Conservation (phyloP, 2,113 vertebrate species). For the Ictidomys tridecemlineatus region DNA sequence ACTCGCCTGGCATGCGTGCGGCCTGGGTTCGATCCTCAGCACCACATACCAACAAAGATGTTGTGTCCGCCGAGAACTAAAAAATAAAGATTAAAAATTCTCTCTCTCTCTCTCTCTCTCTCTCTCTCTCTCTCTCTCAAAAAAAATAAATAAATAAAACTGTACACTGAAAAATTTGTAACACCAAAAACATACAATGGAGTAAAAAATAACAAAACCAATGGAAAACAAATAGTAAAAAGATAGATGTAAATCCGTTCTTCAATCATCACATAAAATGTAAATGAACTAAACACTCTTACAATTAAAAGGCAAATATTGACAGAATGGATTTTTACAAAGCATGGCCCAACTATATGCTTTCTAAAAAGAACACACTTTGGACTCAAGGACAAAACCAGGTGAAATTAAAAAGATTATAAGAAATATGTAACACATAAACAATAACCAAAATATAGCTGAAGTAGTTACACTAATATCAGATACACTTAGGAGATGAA, state of each 20-base stretch:
- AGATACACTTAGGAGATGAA: not conserved
- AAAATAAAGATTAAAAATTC: no score
- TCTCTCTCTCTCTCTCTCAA: no score
- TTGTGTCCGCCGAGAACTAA: no score
- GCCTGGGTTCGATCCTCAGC: no score
- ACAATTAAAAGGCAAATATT: slow-evolving; percentile 40
- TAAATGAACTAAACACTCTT: slow-evolving; percentile 18
- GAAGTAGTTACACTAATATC: not conserved
- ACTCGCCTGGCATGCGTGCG: no score
- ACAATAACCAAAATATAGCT: slow-evolving; percentile 38
- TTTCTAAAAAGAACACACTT: slow-evolving; percentile 32
- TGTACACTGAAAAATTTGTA: not conserved
- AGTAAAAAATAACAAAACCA: not conserved
- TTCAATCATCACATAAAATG: slow-evolving; percentile 8
- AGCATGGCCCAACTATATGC: not conserved
- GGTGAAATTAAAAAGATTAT: not conserved
- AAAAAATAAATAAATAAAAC: slow-evolving; percentile 2
- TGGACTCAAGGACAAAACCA: not conserved
- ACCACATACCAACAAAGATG: no score
- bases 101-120: no score
- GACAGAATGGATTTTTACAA: not conserved
- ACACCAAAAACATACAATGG: not conserved
- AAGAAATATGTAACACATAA: not conserved
- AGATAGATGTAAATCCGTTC: not conserved
- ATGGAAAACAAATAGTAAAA: not conserved